Conservation (phyloP, 2,113 vertebrate species). For the Rhombomys opimus region DNA sequence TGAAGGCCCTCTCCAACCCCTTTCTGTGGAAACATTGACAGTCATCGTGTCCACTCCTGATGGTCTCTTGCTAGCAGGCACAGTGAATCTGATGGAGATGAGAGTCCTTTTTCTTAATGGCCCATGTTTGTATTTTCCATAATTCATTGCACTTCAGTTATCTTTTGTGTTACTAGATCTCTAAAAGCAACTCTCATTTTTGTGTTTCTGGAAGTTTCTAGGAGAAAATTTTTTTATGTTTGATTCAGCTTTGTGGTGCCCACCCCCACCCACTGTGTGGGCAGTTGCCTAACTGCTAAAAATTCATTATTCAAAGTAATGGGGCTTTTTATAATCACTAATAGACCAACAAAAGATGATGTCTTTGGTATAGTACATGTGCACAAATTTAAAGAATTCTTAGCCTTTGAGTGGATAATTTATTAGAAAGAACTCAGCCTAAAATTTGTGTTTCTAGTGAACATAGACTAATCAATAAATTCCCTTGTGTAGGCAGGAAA, state of each 20-base stretch:
- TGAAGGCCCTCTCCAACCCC: background rate
- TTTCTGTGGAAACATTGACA: background rate
- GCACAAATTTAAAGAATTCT: background rate
- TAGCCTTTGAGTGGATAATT: constrained; percentile 42
- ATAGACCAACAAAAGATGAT: background rate
- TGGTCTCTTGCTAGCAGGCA: background rate
- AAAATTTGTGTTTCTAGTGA: constrained; percentile 32
- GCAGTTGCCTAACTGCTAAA: constrained; percentile 13
- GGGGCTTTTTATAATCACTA: constrained; percentile 7
- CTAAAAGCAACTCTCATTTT: constrained; percentile 27
- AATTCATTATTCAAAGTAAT: constrained; percentile 37
- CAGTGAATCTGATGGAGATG: background rate
- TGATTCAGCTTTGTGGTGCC: background rate
- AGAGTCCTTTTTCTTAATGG: too few species aligned
- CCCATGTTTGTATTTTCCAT: background rate
- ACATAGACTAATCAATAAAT: constrained; percentile 26
- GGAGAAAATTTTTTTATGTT: background rate
- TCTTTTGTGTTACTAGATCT: constrained; percentile 20
- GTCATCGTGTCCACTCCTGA: background rate
- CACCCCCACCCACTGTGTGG: background rate
- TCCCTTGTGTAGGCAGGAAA: background rate
- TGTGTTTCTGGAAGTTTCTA: constrained; percentile 41
- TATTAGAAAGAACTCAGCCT: constrained; percentile 54
- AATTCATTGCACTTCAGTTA: constrained; percentile 22
- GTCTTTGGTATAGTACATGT: constrained; percentile 17